phyloP scores from a whole-genome alignment of 2,888 invertebrate species.

The Dione vanillae region DNA sequence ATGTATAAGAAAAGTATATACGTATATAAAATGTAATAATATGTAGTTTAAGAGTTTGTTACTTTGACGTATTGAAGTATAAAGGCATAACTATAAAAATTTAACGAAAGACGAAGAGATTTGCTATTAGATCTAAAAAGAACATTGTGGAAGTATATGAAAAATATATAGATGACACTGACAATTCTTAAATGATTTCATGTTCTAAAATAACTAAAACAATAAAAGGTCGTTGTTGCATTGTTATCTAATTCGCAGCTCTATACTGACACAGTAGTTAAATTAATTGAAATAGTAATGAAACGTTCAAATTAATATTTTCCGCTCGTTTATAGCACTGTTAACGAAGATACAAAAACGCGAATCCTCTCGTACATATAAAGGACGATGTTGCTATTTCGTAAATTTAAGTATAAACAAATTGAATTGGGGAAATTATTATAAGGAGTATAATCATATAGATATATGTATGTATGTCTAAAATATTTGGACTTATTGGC shows the following conservation, averaged over 20 bases:
- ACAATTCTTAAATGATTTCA: background rate
- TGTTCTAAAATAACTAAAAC: background rate
- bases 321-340: background rate
- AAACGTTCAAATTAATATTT: constrained; percentile 6
- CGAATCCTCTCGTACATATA: background rate
- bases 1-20: background rate
- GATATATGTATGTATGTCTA: no score
- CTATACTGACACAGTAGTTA: background rate
- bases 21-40: no score
- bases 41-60: no score
- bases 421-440: background rate
- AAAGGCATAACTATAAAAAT: no score
- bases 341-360: background rate
- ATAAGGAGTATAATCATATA: no score
- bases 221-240: background rate
- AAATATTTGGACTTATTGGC: no score
- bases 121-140: no score
- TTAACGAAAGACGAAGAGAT: no score
- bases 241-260: background rate
- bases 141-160: no score
- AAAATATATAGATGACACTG: no score
- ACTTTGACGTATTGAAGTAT: no score
- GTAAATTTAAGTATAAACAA: background rate
- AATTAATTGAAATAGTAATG: background rate
- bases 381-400: background rate